Base-by-base conservation (phyloP, 2,797 vertebrate genomes). In the Hozukius guyotensis region DNA sequence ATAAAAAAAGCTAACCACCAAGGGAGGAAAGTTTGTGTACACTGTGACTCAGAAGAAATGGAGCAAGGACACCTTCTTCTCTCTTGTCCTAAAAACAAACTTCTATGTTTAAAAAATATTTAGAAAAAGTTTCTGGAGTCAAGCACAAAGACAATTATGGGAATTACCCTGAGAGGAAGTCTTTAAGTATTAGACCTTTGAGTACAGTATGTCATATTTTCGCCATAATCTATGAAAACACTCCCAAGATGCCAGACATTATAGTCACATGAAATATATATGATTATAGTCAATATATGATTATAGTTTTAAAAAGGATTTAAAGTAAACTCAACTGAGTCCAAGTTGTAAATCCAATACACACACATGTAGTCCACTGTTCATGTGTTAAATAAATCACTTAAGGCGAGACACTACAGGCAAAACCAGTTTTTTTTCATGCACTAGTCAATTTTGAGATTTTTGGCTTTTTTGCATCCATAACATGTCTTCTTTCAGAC, bases 21-120 rank as follows among this genome's bases (percentile, higher is more conserved):
- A 73, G 55, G 53, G 65, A 81, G 53, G 71, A 56, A 27, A 3
- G 27, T 77, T 24, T 89, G 68, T 70, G 76, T 78, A 36, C 56
- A 71, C 55, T 63, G 62, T 42, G 71, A 71, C 70, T 80, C 78
- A 80, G 73, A 72, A 72, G 76, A 60, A 72, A 67, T 11, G 57
- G 18, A 80, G 71, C 66, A 78, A 65, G 64, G 62, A 84, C 72
- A 67, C 57, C 25, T 42, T 72, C 68, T 77, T 64, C 70, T 78
- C 78, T 66, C 38, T 61, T 64, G 42, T 76, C 77, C 80, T 87
- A 56, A 75, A 80, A 84, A 62, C 42, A 68, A 77, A 82, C 29
- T 27, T 72, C 20, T 31, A 10, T 10, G 14, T 60, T 34, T 20
- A 16, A 72, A 77, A 74, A 60, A 27, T 3, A 18, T 20, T 5